Conservation (phyloP, 2,113 vertebrate species). For the Macquaria australasica region DNA sequence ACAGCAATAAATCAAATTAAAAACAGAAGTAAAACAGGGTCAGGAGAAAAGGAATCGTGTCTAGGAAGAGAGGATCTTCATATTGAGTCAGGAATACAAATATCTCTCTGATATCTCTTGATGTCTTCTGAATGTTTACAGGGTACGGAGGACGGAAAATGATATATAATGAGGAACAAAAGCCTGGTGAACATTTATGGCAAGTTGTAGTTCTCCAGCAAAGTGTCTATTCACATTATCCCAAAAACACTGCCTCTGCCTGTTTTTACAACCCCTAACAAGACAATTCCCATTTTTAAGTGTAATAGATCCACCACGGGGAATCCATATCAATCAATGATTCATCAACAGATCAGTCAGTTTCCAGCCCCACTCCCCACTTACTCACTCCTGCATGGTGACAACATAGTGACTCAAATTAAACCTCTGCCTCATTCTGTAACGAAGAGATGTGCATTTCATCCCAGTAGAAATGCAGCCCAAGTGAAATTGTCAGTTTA, state of each 20-base stretch:
- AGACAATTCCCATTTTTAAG: conserved; percentile 11
- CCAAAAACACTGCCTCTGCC: neutral
- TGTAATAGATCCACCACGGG: neutral
- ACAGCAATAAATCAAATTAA: conserved; percentile 20
- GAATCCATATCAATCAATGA: conserved; percentile 70
- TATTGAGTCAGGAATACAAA: neutral
- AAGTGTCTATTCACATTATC: neutral
- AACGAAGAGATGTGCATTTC: conserved; percentile 16
- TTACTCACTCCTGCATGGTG: conserved; percentile 58
- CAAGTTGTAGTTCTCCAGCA: neutral
- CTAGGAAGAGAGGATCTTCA: neutral
- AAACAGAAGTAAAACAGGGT: neutral
- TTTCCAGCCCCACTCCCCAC: neutral
- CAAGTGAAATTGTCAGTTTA: neutral
- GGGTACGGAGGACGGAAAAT: neutral
- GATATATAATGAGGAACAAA: neutral
- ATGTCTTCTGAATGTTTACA: neutral
- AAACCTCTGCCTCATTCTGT: neutral
- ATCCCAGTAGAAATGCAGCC: neutral
- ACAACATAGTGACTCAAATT: conserved; percentile 61
- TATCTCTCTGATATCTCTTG: neutral
- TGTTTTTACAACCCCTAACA: neutral
- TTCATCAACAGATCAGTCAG: conserved; percentile 56
- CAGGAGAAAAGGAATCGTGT: neutral
- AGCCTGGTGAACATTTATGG: neutral